Conservation (phyloP, 2,888 invertebrate species). For the Teleiodes luculella region DNA sequence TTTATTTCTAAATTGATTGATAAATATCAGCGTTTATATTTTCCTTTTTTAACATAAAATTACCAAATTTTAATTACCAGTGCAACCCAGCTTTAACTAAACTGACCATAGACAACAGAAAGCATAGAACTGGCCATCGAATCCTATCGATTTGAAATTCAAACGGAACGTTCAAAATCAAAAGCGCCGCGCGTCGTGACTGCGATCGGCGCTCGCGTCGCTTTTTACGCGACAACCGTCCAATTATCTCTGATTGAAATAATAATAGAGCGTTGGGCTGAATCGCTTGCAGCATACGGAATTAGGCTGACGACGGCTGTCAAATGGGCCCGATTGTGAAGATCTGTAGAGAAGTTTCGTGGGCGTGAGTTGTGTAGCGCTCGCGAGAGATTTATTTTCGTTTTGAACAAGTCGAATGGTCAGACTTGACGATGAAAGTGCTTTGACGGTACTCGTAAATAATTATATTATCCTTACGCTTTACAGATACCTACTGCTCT, state of each 20-base stretch:
- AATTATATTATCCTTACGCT: no score
- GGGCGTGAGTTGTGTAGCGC: not conserved
- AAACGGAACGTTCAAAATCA: slow-evolving; percentile 43
- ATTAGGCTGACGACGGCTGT: slow-evolving; percentile 41
- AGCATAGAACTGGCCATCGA: not conserved
- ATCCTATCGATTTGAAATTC: slow-evolving; percentile 52
- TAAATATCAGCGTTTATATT: no score
- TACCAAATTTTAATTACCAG: no score
- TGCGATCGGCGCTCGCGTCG: slow-evolving; percentile 43
- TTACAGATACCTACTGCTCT: no score
- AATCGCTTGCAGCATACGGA: slow-evolving; percentile 55
- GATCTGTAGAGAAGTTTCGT: slow-evolving; percentile 2
- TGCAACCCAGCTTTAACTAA: not conserved
- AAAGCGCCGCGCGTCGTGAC: slow-evolving; percentile 48
- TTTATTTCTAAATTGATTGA: no score
- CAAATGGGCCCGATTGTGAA: slow-evolving; percentile 17
- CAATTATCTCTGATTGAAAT: slow-evolving; percentile 73
- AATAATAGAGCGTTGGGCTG: slow-evolving; percentile 57
- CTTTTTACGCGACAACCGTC: slow-evolving; percentile 68
- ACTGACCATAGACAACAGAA: not conserved
- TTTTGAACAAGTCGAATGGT: not conserved
- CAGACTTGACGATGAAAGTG: no score
- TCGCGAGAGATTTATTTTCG: not conserved
- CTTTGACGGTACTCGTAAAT: no score
- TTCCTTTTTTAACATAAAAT: no score